Evolutionary conservation across 2,113 vertebrate genomes (phyloP).

Genomic region (Anhinga anhinga): DNA sequence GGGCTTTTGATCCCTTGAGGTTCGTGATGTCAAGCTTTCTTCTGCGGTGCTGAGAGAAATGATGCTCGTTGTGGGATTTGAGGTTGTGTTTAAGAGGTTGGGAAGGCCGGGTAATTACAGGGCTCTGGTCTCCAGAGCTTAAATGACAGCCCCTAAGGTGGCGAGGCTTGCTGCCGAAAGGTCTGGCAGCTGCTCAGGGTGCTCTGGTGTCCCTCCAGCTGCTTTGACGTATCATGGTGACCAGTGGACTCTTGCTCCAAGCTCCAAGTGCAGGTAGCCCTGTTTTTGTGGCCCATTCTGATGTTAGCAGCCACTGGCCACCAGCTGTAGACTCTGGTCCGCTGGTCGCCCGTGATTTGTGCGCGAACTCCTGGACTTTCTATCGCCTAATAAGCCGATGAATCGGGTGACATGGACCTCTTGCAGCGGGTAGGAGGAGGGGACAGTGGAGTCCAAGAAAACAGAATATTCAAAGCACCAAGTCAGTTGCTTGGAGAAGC

Average conservation of each 20-base stretch:
- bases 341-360: neutral
- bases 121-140: neutral
- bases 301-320: neutral
- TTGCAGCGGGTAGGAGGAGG: neutral
- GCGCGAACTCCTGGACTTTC: accelerated
- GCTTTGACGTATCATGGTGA: neutral
- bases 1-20: neutral
- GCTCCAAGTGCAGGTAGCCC: neutral
- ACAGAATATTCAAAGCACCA: neutral
- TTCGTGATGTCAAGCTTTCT: neutral
- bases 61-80: neutral
- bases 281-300: neutral
- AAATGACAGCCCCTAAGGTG: neutral
- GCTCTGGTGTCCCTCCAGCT: neutral
- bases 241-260: neutral
- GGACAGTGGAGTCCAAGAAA: neutral
- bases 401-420: neutral
- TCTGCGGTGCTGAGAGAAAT: neutral
- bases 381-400: neutral
- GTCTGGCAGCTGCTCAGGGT: neutral
- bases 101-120: neutral
- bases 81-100: neutral
- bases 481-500: neutral
- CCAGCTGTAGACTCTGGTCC: neutral
- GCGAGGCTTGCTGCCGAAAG: neutral